A percentile compares a stretch with the other conserved stretches of the same genome.
These are phyloP conservation scores for Eristalinus aeneus DNA, from an alignment of 2,888 invertebrate species.

Conservation along the genomic window DNA sequence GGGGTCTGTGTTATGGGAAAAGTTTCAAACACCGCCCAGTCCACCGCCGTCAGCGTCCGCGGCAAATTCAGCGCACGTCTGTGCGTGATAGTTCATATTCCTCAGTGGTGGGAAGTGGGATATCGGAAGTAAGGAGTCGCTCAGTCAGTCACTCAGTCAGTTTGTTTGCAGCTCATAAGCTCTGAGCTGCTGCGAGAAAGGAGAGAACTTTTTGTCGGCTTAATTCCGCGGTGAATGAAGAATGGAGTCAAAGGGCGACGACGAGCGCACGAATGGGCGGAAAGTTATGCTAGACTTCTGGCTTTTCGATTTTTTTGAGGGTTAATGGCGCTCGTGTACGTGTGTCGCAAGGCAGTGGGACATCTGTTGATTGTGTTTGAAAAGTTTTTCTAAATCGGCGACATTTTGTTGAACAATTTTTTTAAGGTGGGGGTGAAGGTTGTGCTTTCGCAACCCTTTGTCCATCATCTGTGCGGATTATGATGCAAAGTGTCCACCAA, in stretches of 20 bases:
- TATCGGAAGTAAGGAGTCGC: conserved; percentile 21
- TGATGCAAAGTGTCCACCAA: too few relatives aligned
- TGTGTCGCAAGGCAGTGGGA: neutral
- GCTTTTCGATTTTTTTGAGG: neutral
- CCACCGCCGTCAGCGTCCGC: neutral
- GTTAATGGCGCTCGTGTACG: neutral
- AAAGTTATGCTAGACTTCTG: neutral
- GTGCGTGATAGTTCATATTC: conserved; percentile 23
- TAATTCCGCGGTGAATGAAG: neutral
- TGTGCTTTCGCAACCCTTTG: too few relatives aligned
- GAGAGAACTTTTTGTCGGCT: neutral
- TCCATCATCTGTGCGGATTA: too few relatives aligned
- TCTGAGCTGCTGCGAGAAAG: neutral
- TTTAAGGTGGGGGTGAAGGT: neutral
- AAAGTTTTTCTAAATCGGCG: neutral
- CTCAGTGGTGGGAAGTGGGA: neutral
- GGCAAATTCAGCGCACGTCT: neutral
- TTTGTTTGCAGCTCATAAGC: conserved; percentile 6
- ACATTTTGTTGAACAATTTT: neutral
- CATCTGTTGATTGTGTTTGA: neutral
- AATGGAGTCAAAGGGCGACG: neutral
- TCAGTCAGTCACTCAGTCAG: conserved; percentile 2
- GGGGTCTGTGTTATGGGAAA: conserved; percentile 31
- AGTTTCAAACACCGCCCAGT: neutral
- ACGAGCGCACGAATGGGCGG: neutral